Conservation (phyloP, 1,140 invertebrate genomes). For the Lineus longissimus region DNA sequence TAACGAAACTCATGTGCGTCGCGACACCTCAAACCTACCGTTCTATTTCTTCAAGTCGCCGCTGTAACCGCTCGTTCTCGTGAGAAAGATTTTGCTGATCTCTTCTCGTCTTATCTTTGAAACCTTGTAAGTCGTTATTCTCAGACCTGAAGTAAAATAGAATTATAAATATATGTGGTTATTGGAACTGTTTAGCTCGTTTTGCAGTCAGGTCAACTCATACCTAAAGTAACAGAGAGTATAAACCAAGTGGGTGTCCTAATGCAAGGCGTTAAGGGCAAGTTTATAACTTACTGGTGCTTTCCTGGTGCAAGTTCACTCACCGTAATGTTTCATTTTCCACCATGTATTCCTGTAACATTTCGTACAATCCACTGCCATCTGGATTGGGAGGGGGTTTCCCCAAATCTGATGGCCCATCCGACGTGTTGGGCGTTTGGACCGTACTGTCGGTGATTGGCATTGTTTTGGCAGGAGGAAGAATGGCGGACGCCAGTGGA, state of each 20-base stretch:
- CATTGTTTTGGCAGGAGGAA: slow-evolving; percentile 4
- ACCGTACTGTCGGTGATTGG: not conserved
- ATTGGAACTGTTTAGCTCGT: no score
- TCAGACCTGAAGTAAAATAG: slow-evolving; percentile 61
- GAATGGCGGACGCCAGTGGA: no score
- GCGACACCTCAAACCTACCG: no score
- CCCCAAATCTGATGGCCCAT: slow-evolving; percentile 5
- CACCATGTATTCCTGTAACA: slow-evolving; percentile 60
- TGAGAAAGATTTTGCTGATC: slow-evolving; percentile 86
- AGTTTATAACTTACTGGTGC: no score
- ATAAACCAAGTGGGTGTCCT: no score
- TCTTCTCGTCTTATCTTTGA: slow-evolving; percentile 72
- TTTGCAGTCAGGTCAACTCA: no score
- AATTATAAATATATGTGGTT: no score
- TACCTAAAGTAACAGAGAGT: no score
- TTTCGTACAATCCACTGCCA: slow-evolving; percentile 48
- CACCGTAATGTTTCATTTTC: slow-evolving; percentile 79
- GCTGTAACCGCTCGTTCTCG: slow-evolving; percentile 82
- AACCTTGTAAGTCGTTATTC: slow-evolving; percentile 78
- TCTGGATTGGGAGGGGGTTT: slow-evolving; percentile 13
- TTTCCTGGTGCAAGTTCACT: no score
- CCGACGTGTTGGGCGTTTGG: slow-evolving; percentile 6
- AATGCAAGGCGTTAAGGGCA: no score
- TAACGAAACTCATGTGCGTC: no score
- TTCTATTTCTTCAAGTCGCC: slow-evolving; percentile 73